phyloP scores from a whole-genome alignment of 1,140 invertebrate species.

The Stegodyphus mimosarum region DNA sequence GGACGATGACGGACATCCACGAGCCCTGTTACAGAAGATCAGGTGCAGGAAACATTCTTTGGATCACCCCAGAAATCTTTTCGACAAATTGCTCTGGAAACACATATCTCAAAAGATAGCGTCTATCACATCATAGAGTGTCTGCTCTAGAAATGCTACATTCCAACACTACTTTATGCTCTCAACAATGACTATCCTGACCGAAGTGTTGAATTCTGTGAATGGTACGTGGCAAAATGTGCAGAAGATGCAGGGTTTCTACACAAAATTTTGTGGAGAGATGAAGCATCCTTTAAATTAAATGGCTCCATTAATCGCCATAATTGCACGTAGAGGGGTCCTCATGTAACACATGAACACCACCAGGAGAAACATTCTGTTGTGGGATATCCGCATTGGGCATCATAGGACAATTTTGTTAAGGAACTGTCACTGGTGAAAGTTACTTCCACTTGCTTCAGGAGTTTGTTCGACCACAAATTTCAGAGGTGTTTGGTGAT shows the following conservation, averaged over 20 bases:
- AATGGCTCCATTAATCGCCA: too few relatives aligned
- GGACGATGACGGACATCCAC: background rate
- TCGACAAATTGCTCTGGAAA: background rate
- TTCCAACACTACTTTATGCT: background rate
- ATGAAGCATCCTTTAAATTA: too few relatives aligned
- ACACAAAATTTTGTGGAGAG: too few relatives aligned
- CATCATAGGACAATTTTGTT: background rate
- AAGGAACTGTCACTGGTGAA: too few relatives aligned
- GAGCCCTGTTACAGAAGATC: background rate
- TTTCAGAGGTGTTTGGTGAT: too few relatives aligned
- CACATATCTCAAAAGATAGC: background rate
- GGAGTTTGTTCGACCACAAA: too few relatives aligned
- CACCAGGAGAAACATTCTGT: background rate
- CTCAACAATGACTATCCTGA: background rate
- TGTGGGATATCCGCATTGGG: background rate
- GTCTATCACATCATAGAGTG: background rate
- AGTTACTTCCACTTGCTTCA: too few relatives aligned
- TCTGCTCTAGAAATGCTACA: background rate
- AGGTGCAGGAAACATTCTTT: background rate
- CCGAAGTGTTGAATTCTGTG: background rate
- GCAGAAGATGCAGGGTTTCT: too few relatives aligned
- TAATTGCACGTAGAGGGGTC: too few relatives aligned
- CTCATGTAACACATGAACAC: too few relatives aligned
- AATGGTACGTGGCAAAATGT: too few relatives aligned
- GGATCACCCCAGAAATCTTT: background rate